Evolutionary conservation across 2,113 vertebrate genomes (phyloP).

Genomic region (Bambusicola thoracicus): DNA sequence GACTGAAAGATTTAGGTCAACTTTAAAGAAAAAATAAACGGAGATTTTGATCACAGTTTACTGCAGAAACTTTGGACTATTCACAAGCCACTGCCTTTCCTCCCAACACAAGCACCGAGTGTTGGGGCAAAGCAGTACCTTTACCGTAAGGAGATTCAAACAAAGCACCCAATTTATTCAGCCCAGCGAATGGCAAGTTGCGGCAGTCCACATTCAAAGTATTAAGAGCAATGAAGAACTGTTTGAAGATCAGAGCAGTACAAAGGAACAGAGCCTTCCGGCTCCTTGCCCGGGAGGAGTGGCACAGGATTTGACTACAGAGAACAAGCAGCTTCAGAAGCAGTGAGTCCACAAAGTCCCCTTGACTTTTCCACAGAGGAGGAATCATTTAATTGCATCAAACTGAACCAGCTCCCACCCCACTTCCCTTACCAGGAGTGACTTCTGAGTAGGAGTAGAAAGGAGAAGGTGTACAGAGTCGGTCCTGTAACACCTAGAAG

Average conservation of each 20-base stretch:
- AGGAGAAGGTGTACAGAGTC: not conserved
- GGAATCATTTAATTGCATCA: constrained; percentile 25
- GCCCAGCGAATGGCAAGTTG: not conserved
- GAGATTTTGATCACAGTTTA: not conserved
- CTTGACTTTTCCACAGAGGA: not conserved
- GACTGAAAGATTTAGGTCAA: not conserved
- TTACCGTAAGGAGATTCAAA: not conserved
- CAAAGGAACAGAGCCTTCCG: not conserved
- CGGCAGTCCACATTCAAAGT: not conserved
- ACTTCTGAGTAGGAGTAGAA: not conserved
- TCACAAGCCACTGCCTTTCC: not conserved
- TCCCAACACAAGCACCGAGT: not conserved
- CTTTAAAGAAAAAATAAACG: not conserved
- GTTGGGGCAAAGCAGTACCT: not conserved
- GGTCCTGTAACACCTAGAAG: not conserved
- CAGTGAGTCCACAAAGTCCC: not conserved
- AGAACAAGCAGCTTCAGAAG: constrained; percentile 20
- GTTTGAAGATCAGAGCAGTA: not conserved
- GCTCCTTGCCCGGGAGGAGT: not conserved
- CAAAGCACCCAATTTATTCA: not conserved
- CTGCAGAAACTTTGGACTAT: not conserved
- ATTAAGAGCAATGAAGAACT: not conserved
- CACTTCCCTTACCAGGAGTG: not conserved
- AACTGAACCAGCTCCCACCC: not conserved
- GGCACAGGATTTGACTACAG: not conserved